Evolutionary conservation across 2,888 invertebrate genomes (phyloP), one percentile per base, ranked within the genome.

Genomic region (Gari tellinella): DNA sequence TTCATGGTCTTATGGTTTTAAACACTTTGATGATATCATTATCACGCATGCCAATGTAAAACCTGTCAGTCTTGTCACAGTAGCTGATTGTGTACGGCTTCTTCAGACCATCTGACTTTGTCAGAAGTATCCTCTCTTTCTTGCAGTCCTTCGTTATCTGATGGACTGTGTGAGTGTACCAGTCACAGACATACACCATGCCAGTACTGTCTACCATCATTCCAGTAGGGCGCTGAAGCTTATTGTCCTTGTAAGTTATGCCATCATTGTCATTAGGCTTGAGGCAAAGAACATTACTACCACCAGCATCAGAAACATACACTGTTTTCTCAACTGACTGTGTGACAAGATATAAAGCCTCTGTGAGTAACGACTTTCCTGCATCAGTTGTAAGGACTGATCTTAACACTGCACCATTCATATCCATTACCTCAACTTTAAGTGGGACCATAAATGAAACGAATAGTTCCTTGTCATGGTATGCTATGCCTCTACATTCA

Each of bases 121-220:
- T 31, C 14, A 37, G 21, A 21, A 53, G 4, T 40, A 31, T 40
- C 19, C 19, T 21, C 40, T 38, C 19, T 14, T 25, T 37, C 40
- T 5, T 53, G 40, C 37, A 31, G 12, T n/a, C 21, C 15, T 37
- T n/a, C 8, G 53, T 38, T 14, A 53, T 49, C 23, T 49, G 49
- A 25, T 49, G 49, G 21, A 49, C 23, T 19, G 17, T 49, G 8
- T 49, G 23, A 7, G 49, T 21, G 10, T 23, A 15, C 15, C 15
- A 8, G 7, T 23, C 49, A 19, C 15, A 21, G 1, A 31, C 23
- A 40, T 21, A 38, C 12, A 53, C 17, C 37, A 19, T 53, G 21
- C 40, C 21, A 53, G 21, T 10, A 4, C 8, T 38, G 38, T 40
- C 38, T 7, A 53, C 53, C 10, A 40, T 38, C 15, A 53, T 12